Base-by-base conservation (phyloP, 2,113 vertebrate genomes). In the Enhydra lutris region DNA sequence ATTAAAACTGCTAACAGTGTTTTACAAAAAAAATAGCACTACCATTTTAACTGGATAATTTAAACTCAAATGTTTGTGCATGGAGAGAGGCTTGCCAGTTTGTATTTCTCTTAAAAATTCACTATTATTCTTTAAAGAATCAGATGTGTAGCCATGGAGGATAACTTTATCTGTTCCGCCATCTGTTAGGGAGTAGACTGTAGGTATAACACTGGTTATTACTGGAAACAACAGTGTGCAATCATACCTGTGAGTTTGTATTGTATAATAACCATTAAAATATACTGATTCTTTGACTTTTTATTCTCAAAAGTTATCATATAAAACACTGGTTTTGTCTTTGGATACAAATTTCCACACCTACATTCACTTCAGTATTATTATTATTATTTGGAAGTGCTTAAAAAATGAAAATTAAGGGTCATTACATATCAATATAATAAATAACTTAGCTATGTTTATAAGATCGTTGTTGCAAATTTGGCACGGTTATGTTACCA, bases 41-140 rank as follows among this genome's bases (percentile, higher is more conserved):
- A 34, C 52, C 31, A 89, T 96, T 93, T 97, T 89, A 87, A 79
- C 20, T 59, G 50, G 67, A 31, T 92, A 65, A 96, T 89, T 96
- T 95, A 93, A 96, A 84, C 31, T 94, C 34, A 83, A 29, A 93
- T 97, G 45, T 89, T 95, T 96, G 95, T 92, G 14, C 21, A 81
- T 88, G 31, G 94, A 94, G 18, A 84, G 36, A 89, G 26, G 13
- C 45, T 90, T 93, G 4, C 20, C 55, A 87, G 55, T 95, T 91
- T 89, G 82, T 80, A 57, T 89, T 97, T 85, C 45, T 91, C 95
- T 65, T 89, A 42, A 26, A 83, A 80, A 79, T 84, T 47, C 18
- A 63, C 52, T 92, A 34, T 86, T 89, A 82, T 52, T 67, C 13
- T 94, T 93, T 57, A 29, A 61, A 91, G 95, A 88, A 17, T n/a